These are phyloP conservation scores for Psilopsiagon aymara DNA, from an alignment of 2,113 vertebrate genomes.

Conservation along the genomic window DNA sequence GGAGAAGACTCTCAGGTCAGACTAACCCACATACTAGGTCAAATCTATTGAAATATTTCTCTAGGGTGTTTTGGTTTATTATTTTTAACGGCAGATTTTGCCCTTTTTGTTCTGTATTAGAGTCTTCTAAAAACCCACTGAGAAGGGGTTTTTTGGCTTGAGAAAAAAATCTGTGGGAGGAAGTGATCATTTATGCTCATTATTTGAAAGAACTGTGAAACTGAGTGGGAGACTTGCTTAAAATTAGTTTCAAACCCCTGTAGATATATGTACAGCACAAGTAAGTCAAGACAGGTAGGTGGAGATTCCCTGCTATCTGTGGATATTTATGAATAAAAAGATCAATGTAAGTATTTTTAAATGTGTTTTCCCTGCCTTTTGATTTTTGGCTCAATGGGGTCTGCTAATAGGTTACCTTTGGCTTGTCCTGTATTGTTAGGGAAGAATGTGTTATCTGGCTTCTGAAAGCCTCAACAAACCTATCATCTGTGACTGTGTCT, in stretches of 20 bases:
- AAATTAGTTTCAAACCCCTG: background rate
- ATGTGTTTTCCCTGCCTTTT: background rate
- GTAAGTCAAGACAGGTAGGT: background rate
- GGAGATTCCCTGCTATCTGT: background rate
- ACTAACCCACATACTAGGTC: background rate
- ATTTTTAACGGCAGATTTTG: background rate
- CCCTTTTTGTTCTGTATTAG: background rate
- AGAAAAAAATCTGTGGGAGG: background rate
- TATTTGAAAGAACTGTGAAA: background rate
- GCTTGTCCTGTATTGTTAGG: background rate
- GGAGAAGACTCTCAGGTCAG: background rate
- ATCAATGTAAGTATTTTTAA: background rate
- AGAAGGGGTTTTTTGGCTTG: background rate
- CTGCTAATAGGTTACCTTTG: background rate
- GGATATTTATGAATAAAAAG: background rate
- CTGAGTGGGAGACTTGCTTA: background rate
- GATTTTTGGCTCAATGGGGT: background rate
- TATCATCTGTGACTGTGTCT: background rate
- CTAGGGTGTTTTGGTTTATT: background rate
- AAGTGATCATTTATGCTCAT: background rate
- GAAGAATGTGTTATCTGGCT: background rate
- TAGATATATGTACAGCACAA: background rate
- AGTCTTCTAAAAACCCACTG: background rate
- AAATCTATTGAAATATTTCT: background rate
- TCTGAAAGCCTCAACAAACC: background rate